These are phyloP conservation scores for Netelia fuscicornis DNA, from an alignment of 2,888 invertebrate species.

Conservation along the genomic window DNA sequence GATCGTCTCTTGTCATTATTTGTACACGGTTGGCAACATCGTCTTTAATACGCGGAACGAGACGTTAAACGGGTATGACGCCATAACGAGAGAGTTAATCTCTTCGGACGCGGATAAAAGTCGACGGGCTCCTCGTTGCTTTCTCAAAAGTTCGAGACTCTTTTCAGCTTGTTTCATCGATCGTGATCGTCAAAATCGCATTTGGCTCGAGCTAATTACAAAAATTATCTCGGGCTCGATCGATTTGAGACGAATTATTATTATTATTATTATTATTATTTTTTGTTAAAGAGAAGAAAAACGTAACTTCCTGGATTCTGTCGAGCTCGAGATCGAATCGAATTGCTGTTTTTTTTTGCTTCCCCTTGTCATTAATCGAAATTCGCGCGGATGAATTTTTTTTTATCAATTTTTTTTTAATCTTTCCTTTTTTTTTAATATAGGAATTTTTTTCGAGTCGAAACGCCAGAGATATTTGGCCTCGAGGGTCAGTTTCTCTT, in stretches of 20 bases:
- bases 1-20: background rate
- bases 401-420: background rate
- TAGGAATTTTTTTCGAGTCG: slow-evolving; percentile 8
- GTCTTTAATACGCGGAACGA: slow-evolving; percentile 37
- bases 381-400: background rate
- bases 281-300: background rate
- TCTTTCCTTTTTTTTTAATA: slow-evolving; percentile 27
- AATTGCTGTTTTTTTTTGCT: slow-evolving; percentile 12
- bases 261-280: background rate
- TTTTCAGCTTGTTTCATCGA: too few species aligned
- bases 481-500: slow-evolving; percentile 36
- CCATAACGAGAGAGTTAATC: slow-evolving; percentile 40
- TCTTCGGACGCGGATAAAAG: slow-evolving; percentile 27
- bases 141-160: slow-evolving; percentile 1
- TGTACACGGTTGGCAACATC: slow-evolving; percentile 52
- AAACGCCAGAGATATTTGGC: slow-evolving; percentile 53
- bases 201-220: slow-evolving; percentile 5
- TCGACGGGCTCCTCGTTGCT: slow-evolving; percentile 4
- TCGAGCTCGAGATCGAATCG: slow-evolving; percentile 30
- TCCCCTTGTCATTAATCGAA: slow-evolving; percentile 34
- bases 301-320: background rate
- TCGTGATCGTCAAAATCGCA: slow-evolving; percentile 2
- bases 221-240: background rate
- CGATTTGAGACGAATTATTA: background rate
- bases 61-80: slow-evolving; percentile 51